phyloP scores from a whole-genome alignment of 2,888 invertebrate genomes.

The Chloromyia formosa region DNA sequence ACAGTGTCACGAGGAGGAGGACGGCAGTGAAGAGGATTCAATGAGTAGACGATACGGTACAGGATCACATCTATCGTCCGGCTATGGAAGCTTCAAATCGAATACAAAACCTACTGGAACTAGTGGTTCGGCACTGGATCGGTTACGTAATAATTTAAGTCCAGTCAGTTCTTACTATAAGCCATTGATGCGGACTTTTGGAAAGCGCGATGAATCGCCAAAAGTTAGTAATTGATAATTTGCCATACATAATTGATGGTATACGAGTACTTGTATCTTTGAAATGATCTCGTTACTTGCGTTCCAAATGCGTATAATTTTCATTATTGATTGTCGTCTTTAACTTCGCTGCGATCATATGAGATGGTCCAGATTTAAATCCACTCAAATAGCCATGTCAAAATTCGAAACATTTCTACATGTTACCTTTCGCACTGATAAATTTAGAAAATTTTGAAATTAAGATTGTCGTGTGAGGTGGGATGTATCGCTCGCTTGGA shows the following conservation, averaged over 20 bases:
- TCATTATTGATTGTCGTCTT: no score
- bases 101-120: conserved; percentile 53
- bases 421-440: no score
- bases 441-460: no score
- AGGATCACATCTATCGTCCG: conserved; percentile 40
- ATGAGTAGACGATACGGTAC: conserved; percentile 58
- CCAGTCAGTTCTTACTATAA: conserved; percentile 63
- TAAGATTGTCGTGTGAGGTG: no score
- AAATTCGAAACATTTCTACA: no score
- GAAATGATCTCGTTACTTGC: background rate
- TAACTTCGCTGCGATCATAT: no score
- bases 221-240: conserved; percentile 59
- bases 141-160: conserved; percentile 62
- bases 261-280: background rate
- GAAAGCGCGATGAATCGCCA: conserved; percentile 56
- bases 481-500: no score
- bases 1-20: conserved; percentile 33
- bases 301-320: no score
- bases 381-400: no score
- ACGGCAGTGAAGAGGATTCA: conserved; percentile 52
- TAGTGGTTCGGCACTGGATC: conserved; percentile 59
- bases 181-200: conserved; percentile 61
- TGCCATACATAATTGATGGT: background rate
- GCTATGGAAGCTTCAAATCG: conserved; percentile 52
- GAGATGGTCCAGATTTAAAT: no score